Evolutionary conservation across 1,140 invertebrate genomes (phyloP).

Genomic region (Bombus difficillimus): DNA sequence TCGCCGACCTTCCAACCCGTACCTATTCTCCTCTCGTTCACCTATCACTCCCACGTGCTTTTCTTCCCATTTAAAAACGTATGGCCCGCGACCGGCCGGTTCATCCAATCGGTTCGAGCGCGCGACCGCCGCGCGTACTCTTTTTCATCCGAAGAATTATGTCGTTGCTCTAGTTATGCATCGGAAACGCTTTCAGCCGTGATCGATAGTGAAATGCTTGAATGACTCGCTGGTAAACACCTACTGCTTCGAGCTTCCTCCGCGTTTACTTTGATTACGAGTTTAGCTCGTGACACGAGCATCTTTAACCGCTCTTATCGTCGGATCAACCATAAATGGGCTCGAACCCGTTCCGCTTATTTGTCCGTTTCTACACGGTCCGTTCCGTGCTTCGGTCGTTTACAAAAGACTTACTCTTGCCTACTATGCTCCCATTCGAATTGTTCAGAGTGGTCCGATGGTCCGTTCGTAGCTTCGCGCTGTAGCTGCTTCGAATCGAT

Average conservation of each 20-base stretch:
- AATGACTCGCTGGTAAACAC: conserved; percentile 65
- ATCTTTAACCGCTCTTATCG: conserved; percentile 13
- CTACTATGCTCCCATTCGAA: neutral
- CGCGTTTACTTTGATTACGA: conserved; percentile 51
- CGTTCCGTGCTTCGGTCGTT: neutral
- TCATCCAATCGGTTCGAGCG: conserved; percentile 13
- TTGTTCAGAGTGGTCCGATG: neutral
- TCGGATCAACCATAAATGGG: neutral
- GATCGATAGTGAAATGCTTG: conserved; percentile 68
- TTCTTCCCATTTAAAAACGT: conserved; percentile 13
- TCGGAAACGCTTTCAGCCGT: conserved; percentile 58
- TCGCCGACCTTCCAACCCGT: conserved; percentile 38
- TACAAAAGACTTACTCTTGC: neutral
- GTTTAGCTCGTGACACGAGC: conserved; percentile 29
- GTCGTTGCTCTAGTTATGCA: conserved; percentile 54
- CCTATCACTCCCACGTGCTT: conserved; percentile 42
- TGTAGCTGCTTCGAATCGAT: conserved; percentile 7
- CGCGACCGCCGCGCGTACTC: conserved; percentile 7
- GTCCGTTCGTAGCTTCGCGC: neutral
- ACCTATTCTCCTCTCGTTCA: conserved; percentile 14
- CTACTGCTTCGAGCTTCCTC: conserved; percentile 56
- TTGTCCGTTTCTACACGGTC: neutral
- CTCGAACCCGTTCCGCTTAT: neutral
- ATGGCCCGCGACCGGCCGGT: neutral
- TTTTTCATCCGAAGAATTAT: conserved; percentile 57